Base-by-base conservation (phyloP, 2,113 vertebrate species). In the Drymodes brunneopygia region DNA sequence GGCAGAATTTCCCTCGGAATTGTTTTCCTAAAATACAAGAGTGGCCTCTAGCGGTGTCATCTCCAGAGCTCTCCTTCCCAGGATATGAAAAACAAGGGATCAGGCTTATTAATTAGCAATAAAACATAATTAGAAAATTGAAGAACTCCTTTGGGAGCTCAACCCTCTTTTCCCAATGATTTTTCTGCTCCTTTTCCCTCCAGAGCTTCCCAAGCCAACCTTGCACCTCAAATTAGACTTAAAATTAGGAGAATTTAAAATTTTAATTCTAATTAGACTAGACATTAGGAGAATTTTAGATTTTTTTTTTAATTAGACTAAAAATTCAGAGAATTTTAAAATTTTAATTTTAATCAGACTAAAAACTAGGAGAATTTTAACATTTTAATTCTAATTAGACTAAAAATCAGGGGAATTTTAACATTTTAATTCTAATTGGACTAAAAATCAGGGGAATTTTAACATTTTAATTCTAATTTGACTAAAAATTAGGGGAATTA, bases 1-100 rank as follows among this genome's bases (percentile, higher is more conserved):
- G 4, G 35, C 19, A 4, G 15, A 5, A 20, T 24, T 69, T 40
- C 7, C 1, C 18, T 18, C 1, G 0, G 4, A 22, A 36, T 15
- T 6, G 9, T 22, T 56, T 51, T 83, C 23, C 56, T 48, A 19
- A 90, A 74, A 83, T 80, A 42, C 95, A 88, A 86, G 61, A 84
- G 86, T 73, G 97, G 36, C 97, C 94, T 94, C 97, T 90, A 77
- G 95, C 35, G 95, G 96, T 36, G 23, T 1, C 16, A 2, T 1
- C 38, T 77, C 20, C 9, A 0, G 29, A 15, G 23, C 0, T 38
- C 2, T 6, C 35, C 51, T 81, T 58, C 57, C 50, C 36, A 11
- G 9, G 3, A 9, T 5, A 4, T 3, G 7, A 2, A 12, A 9
- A 19, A 11, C 7, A 3, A 40, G 6, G 2, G 24, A 9, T 25